Evolutionary conservation across 2,797 vertebrate genomes (phyloP).

Genomic region (Peromyscus nudipes): DNA sequence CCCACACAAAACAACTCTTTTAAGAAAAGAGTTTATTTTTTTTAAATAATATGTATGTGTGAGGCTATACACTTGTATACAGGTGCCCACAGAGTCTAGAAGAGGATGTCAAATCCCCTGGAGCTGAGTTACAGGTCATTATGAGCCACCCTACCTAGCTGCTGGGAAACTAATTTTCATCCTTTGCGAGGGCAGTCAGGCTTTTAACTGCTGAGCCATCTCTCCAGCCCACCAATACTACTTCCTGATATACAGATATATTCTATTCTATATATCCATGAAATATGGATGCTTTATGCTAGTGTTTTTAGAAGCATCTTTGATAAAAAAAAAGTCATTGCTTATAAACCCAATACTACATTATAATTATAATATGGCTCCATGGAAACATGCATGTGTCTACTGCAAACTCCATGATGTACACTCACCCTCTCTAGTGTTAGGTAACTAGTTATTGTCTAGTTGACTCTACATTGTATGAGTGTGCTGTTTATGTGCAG

Average conservation of each 20-base stretch:
- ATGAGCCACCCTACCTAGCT: not conserved
- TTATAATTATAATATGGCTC: not conserved
- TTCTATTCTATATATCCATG: not conserved
- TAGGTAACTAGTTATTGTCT: too few relatives aligned
- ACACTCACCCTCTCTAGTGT: not conserved
- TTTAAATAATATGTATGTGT: not conserved
- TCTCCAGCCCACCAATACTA: not conserved
- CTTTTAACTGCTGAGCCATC: not conserved
- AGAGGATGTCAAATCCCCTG: not conserved
- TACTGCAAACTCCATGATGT: not conserved
- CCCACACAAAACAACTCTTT: not conserved
- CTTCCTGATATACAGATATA: not conserved
- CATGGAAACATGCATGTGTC: not conserved
- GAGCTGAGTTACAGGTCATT: not conserved
- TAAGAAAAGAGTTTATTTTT: not conserved
- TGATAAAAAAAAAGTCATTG: not conserved
- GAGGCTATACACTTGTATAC: not conserved
- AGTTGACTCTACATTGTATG: not conserved
- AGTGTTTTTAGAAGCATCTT: not conserved
- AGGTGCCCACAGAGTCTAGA: not conserved
- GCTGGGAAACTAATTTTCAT: not conserved
- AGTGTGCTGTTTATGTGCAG: not conserved
- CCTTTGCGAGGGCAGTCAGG: not conserved
- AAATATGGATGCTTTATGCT: not conserved
- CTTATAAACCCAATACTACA: not conserved